Evolutionary conservation across 2,113 vertebrate species (phyloP).

Genomic region (Thymallus thymallus): DNA sequence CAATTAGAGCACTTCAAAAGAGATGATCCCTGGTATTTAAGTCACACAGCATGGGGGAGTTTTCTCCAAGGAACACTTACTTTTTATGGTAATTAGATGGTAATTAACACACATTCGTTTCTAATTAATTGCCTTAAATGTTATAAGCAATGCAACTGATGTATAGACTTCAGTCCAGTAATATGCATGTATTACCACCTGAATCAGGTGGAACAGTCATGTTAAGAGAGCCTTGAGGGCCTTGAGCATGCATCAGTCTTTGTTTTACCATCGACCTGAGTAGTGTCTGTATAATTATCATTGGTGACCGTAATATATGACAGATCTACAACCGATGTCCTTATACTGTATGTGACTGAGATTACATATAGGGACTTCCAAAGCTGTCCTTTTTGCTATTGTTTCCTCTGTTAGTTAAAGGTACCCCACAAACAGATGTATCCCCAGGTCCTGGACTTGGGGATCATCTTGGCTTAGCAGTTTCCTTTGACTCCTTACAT

Average conservation of each 20-base stretch:
- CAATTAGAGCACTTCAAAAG: background rate
- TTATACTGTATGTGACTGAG: no score
- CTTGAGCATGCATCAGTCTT: no score
- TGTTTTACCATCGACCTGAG: no score
- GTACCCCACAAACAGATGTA: background rate
- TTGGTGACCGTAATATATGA: no score
- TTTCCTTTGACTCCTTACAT: constrained; percentile 19
- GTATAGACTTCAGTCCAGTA: no score
- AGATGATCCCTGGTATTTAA: background rate
- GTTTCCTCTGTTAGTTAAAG: background rate
- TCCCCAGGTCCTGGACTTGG: background rate
- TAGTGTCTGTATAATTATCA: no score
- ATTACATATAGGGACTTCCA: no score
- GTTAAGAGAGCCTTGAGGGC: no score
- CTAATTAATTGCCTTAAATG: background rate
- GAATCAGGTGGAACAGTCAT: no score
- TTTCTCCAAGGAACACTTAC: background rate
- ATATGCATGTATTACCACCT: no score
- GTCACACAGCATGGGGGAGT: background rate
- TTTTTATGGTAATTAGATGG: background rate
- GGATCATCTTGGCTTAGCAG: background rate
- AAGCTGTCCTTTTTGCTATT: no score
- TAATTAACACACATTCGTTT: background rate
- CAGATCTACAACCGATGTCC: no score
- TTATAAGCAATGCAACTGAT: background rate